phyloP scores from a whole-genome alignment of 2,888 invertebrate species.

The Rhopalosiphum nymphaeae region DNA sequence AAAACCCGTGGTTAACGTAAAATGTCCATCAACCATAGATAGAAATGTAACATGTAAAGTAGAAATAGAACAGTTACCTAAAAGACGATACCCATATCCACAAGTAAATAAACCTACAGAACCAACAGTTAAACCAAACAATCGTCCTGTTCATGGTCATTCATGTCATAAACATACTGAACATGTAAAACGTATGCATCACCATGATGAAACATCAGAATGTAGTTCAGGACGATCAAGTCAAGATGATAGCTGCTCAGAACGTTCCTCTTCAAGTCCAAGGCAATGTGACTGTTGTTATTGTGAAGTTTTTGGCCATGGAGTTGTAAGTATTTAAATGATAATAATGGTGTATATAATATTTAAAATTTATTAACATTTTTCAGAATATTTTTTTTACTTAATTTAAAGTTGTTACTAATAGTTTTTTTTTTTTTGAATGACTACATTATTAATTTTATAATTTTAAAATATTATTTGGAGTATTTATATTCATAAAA shows the following conservation, averaged over 20 bases:
- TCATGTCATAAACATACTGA: conserved; percentile 65
- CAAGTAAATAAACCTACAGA: conserved; percentile 35
- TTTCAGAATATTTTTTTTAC: not conserved
- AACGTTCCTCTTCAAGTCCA: conserved; percentile 71
- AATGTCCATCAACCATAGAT: conserved; percentile 27
- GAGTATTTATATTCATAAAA: not conserved
- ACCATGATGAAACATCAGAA: conserved; percentile 58
- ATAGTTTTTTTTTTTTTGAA: not conserved
- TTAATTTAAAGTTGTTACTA: not conserved
- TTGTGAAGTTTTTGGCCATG: conserved; percentile 85
- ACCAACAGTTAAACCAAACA: conserved; percentile 44
- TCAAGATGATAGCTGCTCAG: conserved; percentile 70
- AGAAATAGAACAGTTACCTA: conserved; percentile 55
- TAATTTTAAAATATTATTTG: not conserved
- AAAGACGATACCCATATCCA: conserved; percentile 48
- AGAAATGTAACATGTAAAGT: conserved; percentile 42
- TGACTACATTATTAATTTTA: not conserved
- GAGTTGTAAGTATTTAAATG: conserved; percentile 72
- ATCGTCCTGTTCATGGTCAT: conserved; percentile 55
- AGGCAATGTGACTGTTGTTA: conserved; percentile 82
- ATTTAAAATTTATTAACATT: not conserved
- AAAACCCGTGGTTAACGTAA: conserved; percentile 41
- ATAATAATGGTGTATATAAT: not conserved
- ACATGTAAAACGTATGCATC: conserved; percentile 59
- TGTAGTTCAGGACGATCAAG: conserved; percentile 67